phyloP scores from a whole-genome alignment of 2,113 vertebrate genomes.

The Suncus etruscus region DNA sequence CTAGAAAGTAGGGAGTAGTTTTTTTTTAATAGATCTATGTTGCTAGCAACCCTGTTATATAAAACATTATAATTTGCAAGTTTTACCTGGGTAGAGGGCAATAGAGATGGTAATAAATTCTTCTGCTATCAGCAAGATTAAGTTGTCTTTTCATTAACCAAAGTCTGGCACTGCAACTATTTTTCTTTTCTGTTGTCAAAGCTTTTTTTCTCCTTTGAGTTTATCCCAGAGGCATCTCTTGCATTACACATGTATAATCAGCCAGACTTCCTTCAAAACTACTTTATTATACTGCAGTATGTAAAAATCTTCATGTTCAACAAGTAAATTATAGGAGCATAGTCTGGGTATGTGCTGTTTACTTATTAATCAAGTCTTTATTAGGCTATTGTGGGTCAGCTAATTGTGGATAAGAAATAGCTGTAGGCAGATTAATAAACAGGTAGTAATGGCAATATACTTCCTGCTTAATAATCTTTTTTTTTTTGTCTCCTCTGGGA shows the following conservation, averaged over 20 bases:
- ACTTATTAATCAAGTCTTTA: conserved; percentile 50
- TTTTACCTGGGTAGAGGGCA: not conserved
- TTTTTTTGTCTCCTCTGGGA: not conserved
- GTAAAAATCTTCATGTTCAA: conserved; percentile 15
- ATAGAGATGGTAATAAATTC: not conserved
- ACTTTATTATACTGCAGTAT: not conserved
- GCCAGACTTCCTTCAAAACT: conserved; percentile 41
- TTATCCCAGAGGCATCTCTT: conserved; percentile 39
- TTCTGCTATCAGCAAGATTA: not conserved
- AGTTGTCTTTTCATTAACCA: not conserved
- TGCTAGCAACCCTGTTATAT: too few species aligned
- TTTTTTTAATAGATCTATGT: not conserved
- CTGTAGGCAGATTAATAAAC: not conserved
- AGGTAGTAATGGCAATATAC: not conserved
- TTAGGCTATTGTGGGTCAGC: conserved; percentile 1
- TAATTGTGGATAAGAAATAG: conserved; percentile 29
- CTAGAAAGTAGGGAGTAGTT: not conserved
- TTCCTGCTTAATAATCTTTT: not conserved
- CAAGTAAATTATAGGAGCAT: conserved; percentile 47
- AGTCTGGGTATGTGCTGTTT: not conserved
- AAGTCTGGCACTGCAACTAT: not conserved
- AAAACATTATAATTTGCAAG: too few species aligned
- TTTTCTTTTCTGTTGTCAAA: not conserved
- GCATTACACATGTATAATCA: not conserved
- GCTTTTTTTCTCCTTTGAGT: not conserved